A percentile compares a stretch with the other conserved stretches of the same genome.
Conservation (phyloP, 2,797 vertebrate species). For the Sardinella longiceps region DNA sequence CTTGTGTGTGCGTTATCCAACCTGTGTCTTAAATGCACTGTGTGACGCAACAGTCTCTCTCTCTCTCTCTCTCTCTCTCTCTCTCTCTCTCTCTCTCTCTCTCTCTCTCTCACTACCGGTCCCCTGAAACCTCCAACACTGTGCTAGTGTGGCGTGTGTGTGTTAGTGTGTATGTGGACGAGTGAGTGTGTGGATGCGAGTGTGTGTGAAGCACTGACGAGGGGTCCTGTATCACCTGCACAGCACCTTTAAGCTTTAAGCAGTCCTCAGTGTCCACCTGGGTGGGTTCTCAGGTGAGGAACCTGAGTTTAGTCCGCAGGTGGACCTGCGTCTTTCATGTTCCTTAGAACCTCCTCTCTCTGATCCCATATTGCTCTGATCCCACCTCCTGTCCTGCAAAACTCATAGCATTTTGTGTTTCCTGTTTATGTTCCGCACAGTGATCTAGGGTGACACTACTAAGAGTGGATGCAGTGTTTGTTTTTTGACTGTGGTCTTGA, state of each 20-base stretch:
- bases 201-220: neutral
- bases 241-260: neutral
- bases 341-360: neutral
- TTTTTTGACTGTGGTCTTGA: constrained; percentile 8
- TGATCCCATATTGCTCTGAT: neutral
- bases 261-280: neutral
- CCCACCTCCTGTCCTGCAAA: neutral
- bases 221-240: neutral
- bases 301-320: neutral
- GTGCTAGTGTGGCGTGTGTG: neutral
- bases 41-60: neutral
- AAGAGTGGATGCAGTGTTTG: constrained; percentile 4
- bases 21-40: neutral
- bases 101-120: neutral
- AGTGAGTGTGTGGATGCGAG: neutral
- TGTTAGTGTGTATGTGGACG: neutral
- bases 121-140: neutral
- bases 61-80: too few relatives aligned
- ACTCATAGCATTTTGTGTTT: neutral
- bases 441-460: neutral
- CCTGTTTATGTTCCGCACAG: neutral
- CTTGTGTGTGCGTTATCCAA: neutral
- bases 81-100: too few relatives aligned
- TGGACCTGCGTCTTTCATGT: neutral
- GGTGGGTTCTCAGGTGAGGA: too few relatives aligned